Evolutionary conservation across 2,797 vertebrate genomes (phyloP).

Genomic region (Phyllotis vaccarum): DNA sequence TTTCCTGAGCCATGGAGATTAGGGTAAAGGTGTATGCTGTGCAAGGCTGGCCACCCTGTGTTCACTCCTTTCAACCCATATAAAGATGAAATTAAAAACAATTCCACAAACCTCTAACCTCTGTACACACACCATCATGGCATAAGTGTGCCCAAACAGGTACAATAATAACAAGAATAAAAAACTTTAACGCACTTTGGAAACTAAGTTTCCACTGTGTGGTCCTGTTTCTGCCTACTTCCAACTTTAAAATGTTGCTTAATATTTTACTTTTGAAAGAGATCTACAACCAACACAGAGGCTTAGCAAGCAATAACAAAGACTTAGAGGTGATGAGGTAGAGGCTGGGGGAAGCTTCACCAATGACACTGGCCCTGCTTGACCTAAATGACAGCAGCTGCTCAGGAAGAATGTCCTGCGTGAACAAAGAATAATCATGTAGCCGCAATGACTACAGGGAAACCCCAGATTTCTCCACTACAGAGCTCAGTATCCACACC

Average conservation of each 20-base stretch:
- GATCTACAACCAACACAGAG: background rate
- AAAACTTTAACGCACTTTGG: background rate
- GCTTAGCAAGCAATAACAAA: background rate
- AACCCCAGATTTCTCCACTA: background rate
- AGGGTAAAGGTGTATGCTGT: background rate
- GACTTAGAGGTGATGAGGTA: background rate
- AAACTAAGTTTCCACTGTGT: background rate
- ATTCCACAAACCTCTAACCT: background rate
- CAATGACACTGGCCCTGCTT: background rate
- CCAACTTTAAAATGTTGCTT: background rate
- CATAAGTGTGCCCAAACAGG: background rate
- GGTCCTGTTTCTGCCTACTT: background rate
- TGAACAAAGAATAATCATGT: rapidly evolving
- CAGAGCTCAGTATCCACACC: background rate
- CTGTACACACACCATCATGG: background rate
- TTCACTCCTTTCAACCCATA: background rate
- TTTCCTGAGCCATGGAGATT: background rate
- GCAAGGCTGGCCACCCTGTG: background rate
- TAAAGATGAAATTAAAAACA: background rate
- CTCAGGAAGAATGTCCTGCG: background rate
- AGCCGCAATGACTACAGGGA: background rate
- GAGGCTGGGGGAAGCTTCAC: background rate
- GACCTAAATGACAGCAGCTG: background rate
- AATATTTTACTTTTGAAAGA: conserved; percentile 37
- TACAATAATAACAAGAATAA: background rate